Evolutionary conservation across 2,888 invertebrate genomes (phyloP), one percentile per base, ranked within the genome.

Genomic region (Lutraria lutraria): DNA sequence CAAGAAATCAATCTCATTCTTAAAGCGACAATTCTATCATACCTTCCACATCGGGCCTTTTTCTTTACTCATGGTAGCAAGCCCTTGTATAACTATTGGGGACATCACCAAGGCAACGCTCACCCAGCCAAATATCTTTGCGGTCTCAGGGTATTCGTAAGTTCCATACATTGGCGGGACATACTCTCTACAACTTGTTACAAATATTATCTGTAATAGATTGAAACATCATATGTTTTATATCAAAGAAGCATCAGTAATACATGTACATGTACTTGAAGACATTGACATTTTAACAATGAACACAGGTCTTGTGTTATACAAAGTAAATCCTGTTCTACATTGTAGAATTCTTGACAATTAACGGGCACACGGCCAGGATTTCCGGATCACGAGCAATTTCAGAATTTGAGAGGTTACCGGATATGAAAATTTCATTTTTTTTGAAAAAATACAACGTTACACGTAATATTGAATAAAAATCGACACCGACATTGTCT

Each of bases 121-220:
- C 0, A 80, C 8, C 90, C 90, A 90, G 21, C 90, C 90, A 29
- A 83, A 29, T n/a, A 72, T 34, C 56, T 87, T 53, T 54, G 90
- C 88, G 31, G 56, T 53, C 6, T 56, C 19, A n/a, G 90, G 87
- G 53, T 89, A 90, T 8, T 15, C 43, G 54, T 90, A 90, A 21
- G 68, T 54, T 4, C 90, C 90, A 54, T 90, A 90, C 13, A 81
- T 63, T 6, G 90, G 88, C 16, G 90, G 87, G 0, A 85, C 85
- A 56, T 90, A 90, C 52, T 90, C 87, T 8, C 83, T 80, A 87
- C 89, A 89, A 52, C 89, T 87, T 10, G 87, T 89, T 53, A 90
- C 29, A 80, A 90, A 90, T 43, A 90, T 88, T 4, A 80, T 81
- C 90, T 90, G 79, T 16, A 86, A 54, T 25, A 82, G 15, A 85